Evolutionary conservation across 35 echinoderm and acorn worm genomes (phyloP), one percentile per base, ranked within the genome.

Genomic region (Hemicentrotus pulcherrimus): DNA sequence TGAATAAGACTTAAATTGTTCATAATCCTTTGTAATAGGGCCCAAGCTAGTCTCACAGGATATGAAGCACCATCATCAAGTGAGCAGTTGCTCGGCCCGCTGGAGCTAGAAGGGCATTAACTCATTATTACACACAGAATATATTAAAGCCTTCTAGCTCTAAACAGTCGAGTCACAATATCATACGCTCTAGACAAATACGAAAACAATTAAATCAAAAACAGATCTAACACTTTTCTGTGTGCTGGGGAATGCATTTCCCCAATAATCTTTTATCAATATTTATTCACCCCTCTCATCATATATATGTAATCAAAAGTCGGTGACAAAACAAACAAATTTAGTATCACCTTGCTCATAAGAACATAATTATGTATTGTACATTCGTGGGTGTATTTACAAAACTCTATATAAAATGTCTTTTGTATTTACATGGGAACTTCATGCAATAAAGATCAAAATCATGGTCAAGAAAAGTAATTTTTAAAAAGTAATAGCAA

Each of bases 201-300:
- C 3, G 35, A 41, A 41, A 41, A 41, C 35, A 41, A 41, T 41
- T 41, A 41, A 41, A 41, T 41, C 35, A 41, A 41, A 41, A n/a
- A 78, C 4, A 78, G 4, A 78, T 28, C 65, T 78, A 28, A 22
- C 24, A n/a, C 50, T 28, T 78, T n/a, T 78, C 65, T 78, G 5
- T 78, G 65, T 78, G 65, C 65, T 78, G 65, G 19, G 22, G 65
- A 78, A 78, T 78, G 65, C 65, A 78, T 78, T 28, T 78, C 65
- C 65, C 24, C 65, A 78, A 78, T 78, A 78, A 78, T 78, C 65
- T 28, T 70, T 24, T 52, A 55, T 55, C 50, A 78, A 78, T 78
- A 78, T 28, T 78, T 78, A 78, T 78, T 78, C 65, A 78, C 65
- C 65, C 65, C 65, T 78, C 65, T 78, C 65, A n/a, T 78, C 65